These are phyloP conservation scores for Willowsia nigromaculata DNA, from an alignment of 2,888 invertebrate genomes.

Conservation along the genomic window DNA sequence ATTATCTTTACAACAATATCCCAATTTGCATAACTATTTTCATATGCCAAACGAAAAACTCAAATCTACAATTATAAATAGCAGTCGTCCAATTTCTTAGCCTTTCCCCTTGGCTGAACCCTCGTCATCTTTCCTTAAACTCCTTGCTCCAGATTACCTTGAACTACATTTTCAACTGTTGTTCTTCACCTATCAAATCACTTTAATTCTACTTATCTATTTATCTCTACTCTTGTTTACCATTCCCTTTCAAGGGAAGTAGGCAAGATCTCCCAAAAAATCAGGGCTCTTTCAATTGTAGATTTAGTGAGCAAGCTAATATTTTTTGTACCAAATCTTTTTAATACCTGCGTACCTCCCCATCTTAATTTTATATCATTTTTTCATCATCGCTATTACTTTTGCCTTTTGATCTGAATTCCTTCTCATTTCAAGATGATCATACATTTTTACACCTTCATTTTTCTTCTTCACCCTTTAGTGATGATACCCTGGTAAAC, in stretches of 20 bases:
- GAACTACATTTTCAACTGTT: conserved; percentile 37
- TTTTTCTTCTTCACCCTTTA: not conserved
- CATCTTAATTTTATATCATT: not conserved
- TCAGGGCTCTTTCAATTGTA: too few species aligned
- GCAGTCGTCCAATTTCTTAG: too few species aligned
- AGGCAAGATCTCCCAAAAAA: too few species aligned
- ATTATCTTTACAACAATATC: too few species aligned
- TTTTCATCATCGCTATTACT: not conserved
- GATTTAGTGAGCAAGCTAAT: too few species aligned
- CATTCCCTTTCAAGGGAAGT: conserved; percentile 33
- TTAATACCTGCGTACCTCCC: not conserved
- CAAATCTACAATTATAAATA: too few species aligned
- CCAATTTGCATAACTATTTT: too few species aligned
- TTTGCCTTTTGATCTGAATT: conserved; percentile 12
- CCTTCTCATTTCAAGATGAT: not conserved
- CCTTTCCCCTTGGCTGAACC: conserved; percentile 7
- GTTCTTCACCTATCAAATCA: not conserved
- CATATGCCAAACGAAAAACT: too few species aligned
- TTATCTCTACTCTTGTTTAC: not conserved
- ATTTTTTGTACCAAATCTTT: too few species aligned
- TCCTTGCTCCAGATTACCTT: conserved; percentile 67
- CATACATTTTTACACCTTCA: conserved; percentile 27
- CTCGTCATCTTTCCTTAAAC: not conserved
- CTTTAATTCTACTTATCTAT: not conserved
- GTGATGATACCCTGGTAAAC: not conserved